Evolutionary conservation across 2,113 vertebrate genomes (phyloP).

Genomic region (Puntigrus tetrazona): DNA sequence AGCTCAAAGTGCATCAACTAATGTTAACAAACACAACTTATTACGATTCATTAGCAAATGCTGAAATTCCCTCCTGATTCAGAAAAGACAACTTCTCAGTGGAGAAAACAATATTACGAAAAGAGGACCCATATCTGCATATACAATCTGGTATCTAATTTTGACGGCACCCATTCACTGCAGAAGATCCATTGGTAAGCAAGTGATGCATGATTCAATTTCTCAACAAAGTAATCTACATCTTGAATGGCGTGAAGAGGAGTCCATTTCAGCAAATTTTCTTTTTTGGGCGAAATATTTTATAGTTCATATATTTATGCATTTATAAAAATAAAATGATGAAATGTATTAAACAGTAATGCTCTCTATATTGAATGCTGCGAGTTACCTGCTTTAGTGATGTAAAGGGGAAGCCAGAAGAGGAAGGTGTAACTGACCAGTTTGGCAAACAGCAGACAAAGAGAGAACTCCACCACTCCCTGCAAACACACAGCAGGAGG

Average conservation of each 20-base stretch:
- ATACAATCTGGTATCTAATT: neutral
- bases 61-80: neutral
- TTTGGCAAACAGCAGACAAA: slow-evolving; percentile 93
- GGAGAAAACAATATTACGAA: neutral
- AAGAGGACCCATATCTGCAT: neutral
- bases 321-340: too few species aligned
- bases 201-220: neutral
- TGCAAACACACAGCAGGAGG: slow-evolving; percentile 59
- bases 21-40: too few species aligned
- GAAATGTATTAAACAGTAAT: too few species aligned
- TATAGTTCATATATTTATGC: too few species aligned
- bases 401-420: slow-evolving; percentile 96
- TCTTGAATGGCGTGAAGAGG: neutral
- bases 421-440: slow-evolving; percentile 97
- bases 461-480: slow-evolving; percentile 94
- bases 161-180: neutral
- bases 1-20: too few species aligned
- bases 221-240: neutral
- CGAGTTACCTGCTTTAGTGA: slow-evolving; percentile 84
- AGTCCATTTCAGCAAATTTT: neutral
- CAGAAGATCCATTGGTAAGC: neutral
- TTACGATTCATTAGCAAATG: too few species aligned
- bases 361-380: neutral
- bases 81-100: neutral
- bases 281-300: neutral